phyloP scores from a whole-genome alignment of 2,888 invertebrate genomes.

The Dicranocentrus wangi region DNA sequence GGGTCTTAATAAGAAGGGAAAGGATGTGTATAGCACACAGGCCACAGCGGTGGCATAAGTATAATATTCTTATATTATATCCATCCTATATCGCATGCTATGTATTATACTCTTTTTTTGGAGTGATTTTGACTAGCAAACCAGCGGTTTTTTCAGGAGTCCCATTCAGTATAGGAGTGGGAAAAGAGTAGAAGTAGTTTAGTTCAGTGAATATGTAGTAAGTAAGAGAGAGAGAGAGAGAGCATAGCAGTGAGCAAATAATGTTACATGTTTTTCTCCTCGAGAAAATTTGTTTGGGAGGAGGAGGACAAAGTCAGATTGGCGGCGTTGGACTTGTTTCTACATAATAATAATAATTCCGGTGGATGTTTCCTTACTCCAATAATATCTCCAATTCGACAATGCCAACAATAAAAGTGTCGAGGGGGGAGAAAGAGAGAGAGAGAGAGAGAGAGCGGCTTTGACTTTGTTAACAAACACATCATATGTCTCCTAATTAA shows the following conservation, averaged over 20 bases:
- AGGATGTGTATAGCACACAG: too few species aligned
- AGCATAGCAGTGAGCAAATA: constrained; percentile 1
- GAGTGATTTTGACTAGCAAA: too few species aligned
- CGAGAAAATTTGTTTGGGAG: constrained; percentile 1
- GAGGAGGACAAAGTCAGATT: neutral
- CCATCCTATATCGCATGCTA: too few species aligned
- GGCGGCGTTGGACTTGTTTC: constrained; percentile 5
- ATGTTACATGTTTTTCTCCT: neutral
- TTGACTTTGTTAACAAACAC: constrained; percentile 69
- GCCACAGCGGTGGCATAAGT: too few species aligned
- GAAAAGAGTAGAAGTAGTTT: constrained; percentile 3
- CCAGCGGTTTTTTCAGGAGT: too few species aligned
- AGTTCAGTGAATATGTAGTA: neutral
- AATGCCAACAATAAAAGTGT: constrained; percentile 63
- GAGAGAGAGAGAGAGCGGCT: constrained; percentile 63
- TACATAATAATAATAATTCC: constrained; percentile 51
- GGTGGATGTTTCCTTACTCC: constrained; percentile 40
- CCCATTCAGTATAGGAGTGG: neutral
- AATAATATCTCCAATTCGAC: constrained; percentile 56
- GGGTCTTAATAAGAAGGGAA: too few species aligned
- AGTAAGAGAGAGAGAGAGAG: constrained; percentile 3
- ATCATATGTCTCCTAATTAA: constrained; percentile 73
- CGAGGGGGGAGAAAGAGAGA: constrained; percentile 50
- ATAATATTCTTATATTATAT: too few species aligned
- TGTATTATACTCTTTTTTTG: too few species aligned